A percentile compares a stretch with the other conserved stretches of the same genome.
These are phyloP conservation scores for Cebidichthys violaceus DNA, from an alignment of 2,113 vertebrate species.

Conservation along the genomic window DNA sequence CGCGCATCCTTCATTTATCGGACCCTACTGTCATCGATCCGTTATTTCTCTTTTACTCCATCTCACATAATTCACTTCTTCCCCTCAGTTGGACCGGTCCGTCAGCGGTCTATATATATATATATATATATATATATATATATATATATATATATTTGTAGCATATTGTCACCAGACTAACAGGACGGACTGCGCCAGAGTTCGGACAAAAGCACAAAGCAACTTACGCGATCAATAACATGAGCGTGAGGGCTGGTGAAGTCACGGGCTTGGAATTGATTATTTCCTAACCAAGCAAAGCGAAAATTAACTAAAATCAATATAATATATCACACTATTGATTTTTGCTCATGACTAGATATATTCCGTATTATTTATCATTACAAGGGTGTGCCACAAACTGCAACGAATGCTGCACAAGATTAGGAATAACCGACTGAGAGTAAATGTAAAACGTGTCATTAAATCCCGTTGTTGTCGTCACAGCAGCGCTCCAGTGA, in stretches of 20 bases:
- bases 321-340: neutral
- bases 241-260: neutral
- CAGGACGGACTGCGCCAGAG: neutral
- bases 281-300: neutral
- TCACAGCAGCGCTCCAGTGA: neutral
- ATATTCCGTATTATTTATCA: neutral
- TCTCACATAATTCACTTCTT: neutral
- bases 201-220: neutral
- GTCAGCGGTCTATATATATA: neutral
- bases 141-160: too few species aligned
- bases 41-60: neutral
- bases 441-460: neutral
- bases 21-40: neutral
- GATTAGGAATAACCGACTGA: neutral
- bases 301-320: conserved; percentile 26
- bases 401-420: too few species aligned
- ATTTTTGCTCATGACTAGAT: neutral
- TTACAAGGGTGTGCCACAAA: neutral
- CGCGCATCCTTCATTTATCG: neutral
- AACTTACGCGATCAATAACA: neutral
- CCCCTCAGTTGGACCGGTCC: neutral
- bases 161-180: neutral
- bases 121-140: too few species aligned
- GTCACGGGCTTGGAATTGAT: neutral
- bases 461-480: too few species aligned